Percentiles rank a stretch among this genome's conserved stretches.
phyloP scores from a whole-genome alignment of 2,888 invertebrate species.

The Melinaea marsaeus region DNA sequence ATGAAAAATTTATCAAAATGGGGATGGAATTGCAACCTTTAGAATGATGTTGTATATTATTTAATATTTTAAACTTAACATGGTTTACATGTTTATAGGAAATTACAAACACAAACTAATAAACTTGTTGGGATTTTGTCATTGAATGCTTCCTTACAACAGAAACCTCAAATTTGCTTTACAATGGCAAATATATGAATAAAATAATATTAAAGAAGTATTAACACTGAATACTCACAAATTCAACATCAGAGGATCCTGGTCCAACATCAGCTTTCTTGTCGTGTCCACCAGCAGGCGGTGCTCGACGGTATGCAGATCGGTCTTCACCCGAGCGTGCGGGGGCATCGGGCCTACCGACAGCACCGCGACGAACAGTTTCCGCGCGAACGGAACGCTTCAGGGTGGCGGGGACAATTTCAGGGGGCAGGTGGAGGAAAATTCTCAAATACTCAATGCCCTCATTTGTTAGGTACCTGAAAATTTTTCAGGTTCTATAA shows the following conservation, averaged over 20 bases:
- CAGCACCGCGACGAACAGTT: conserved; percentile 86
- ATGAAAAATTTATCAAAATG: not conserved
- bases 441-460: conserved; percentile 97
- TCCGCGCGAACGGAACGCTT: conserved; percentile 94
- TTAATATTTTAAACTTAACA: no score
- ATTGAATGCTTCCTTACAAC: no score
- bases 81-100: no score
- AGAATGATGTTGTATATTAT: no score
- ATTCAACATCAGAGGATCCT: conserved; percentile 95
- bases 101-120: no score
- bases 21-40: not conserved
- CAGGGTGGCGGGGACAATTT: conserved; percentile 98
- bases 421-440: conserved; percentile 97
- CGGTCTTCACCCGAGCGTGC: conserved; percentile 90
- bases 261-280: conserved; percentile 98
- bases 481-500: conserved; percentile 17
- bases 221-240: conserved; percentile 70
- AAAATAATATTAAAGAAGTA: not conserved
- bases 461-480: conserved; percentile 96
- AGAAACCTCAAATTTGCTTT: no score
- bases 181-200: no score
- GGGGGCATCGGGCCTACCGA: conserved; percentile 82
- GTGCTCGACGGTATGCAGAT: conserved; percentile 88
- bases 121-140: no score
- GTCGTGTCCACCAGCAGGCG: conserved; percentile 83